A percentile compares a stretch with the other conserved stretches of the same genome.
Conservation (phyloP, 2,113 vertebrate genomes). For the Amblyopsis rosae region DNA sequence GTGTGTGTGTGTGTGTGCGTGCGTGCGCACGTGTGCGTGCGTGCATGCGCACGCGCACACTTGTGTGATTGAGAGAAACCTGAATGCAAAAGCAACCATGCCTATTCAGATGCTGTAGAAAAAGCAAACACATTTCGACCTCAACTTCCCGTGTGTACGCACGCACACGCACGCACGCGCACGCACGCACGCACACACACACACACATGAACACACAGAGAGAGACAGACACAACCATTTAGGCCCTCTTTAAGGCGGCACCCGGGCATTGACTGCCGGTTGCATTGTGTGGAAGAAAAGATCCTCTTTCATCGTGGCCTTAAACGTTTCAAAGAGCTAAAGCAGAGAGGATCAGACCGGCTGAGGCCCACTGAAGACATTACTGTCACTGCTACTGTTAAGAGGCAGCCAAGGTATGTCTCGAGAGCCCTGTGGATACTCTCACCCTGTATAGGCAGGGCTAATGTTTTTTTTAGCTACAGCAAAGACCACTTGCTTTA, state of each 20-base stretch:
- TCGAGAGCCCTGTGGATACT: neutral
- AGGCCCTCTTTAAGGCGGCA: slow-evolving; percentile 52
- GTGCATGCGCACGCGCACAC: slow-evolving; percentile 44
- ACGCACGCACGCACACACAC: slow-evolving; percentile 44
- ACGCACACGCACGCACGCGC: slow-evolving; percentile 26
- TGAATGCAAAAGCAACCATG: slow-evolving; percentile 62
- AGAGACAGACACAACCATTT: neutral
- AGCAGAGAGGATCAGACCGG: slow-evolving; percentile 66
- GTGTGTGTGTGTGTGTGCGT: slow-evolving; percentile 21
- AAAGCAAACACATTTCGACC: slow-evolving; percentile 63
- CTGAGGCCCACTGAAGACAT: slow-evolving; percentile 65
- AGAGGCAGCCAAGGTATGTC: slow-evolving; percentile 65
- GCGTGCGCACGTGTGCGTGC: slow-evolving; percentile 5
- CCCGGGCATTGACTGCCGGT: slow-evolving; percentile 62
- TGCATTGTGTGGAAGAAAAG: slow-evolving; percentile 65
- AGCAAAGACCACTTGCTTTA: no score
- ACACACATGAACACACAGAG: slow-evolving; percentile 42
- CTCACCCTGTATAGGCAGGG: no score
- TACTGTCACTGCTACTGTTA: slow-evolving; percentile 63
- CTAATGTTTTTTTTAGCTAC: no score
- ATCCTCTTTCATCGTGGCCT: slow-evolving; percentile 68
- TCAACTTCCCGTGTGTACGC: slow-evolving; percentile 50
- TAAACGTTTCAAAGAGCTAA: slow-evolving; percentile 68
- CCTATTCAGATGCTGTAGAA: slow-evolving; percentile 57
- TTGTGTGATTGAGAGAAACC: slow-evolving; percentile 59